These are phyloP conservation scores for Hirundo rustica DNA, from an alignment of 2,797 vertebrate species.

Conservation along the genomic window DNA sequence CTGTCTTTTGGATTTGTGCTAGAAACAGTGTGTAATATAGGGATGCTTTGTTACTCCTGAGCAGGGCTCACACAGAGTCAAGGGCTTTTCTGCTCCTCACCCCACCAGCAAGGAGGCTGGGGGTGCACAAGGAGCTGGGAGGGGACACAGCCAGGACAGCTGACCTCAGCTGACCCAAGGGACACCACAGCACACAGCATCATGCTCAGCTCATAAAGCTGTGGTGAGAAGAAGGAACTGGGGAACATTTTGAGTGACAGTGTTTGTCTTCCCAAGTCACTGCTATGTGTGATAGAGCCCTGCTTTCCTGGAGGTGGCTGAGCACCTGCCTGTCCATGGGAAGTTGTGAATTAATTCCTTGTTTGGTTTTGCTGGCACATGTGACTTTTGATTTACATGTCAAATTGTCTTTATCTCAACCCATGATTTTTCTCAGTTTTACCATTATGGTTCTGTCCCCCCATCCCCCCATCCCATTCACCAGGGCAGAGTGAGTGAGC, in stretches of 20 bases:
- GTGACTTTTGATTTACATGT: not conserved
- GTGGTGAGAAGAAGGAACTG: not conserved
- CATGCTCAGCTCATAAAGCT: not conserved
- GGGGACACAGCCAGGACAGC: not conserved
- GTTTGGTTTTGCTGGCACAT: not conserved
- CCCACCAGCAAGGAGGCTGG: not conserved
- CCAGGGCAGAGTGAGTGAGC: not conserved
- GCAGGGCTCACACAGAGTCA: not conserved
- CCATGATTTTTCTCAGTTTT: not conserved
- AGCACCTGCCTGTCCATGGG: not conserved
- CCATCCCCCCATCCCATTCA: not conserved
- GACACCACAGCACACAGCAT: not conserved
- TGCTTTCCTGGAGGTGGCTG: not conserved
- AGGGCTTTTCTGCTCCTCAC: not conserved
- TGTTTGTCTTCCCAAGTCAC: not conserved
- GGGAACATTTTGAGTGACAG: accelerated
- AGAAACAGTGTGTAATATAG: not conserved
- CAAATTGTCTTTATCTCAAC: not conserved
- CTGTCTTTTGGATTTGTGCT: not conserved
- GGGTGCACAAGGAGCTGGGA: not conserved
- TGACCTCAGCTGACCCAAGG: not conserved
- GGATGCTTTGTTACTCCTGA: not conserved
- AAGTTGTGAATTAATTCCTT: not conserved
- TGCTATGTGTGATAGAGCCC: not conserved
- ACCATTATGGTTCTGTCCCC: not conserved